Evolutionary conservation across 2,797 vertebrate genomes (phyloP), one percentile per base, ranked within the genome.

Genomic region (Scarus forsteni): DNA sequence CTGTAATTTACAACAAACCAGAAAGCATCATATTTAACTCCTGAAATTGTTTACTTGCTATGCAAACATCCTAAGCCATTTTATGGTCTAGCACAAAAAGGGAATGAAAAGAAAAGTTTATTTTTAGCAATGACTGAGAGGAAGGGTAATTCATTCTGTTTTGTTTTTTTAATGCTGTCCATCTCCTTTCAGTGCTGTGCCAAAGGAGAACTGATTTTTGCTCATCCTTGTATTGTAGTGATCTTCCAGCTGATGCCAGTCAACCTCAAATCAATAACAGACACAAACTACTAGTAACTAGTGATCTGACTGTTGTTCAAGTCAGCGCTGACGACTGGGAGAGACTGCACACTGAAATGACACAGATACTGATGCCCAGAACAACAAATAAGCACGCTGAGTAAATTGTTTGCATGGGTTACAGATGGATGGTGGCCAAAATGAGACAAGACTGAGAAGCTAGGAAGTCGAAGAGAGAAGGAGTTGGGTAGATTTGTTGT

Each of bases 101-200:
- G 8, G 7, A 3, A n/a, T 7, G 27, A 27, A 7, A 2, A 48
- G 46, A 35, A 48, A 55, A 3, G n/a, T 1, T 36, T 71, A 74
- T 80, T 76, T 85, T 89, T 87, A 87, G 89, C 78, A 80, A 70
- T 62, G 79, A 88, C 79, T 73, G 58, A 16, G 14, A 27, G 27
- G 4, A 27, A 27, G 27, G 4, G 27, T 27, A 2, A 27, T 2
- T 27, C 27, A 27, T 27, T 27, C 27, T 27, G 2, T n/a, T 27
- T 4, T 27, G 27, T 27, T 27, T 27, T 4, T 27, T 27, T 27
- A n/a, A 27, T 27, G 2, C 4, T 27, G 39, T 49, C 48, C 59
- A 59, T 77, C 73, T 61, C 60, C 57, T 63, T 58, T 66, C 60
- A 40, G 45, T 68, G n/a, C 48, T 42, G 55, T 67, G 35, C 54